Base-by-base conservation (phyloP, 2,888 invertebrate species). In the Phyto melanocephala region DNA sequence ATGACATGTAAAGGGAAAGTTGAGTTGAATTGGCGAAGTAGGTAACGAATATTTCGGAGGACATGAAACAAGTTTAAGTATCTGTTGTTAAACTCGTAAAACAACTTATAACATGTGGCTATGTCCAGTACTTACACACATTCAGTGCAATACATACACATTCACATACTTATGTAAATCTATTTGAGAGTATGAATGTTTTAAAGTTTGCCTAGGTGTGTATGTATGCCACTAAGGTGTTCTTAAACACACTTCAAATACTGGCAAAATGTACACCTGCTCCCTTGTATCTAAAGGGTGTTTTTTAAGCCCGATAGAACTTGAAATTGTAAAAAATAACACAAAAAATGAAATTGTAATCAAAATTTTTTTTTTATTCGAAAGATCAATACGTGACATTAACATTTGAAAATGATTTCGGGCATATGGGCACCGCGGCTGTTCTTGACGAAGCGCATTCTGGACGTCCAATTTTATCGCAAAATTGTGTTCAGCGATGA, bases 261-360 rank as follows among this genome's bases (percentile, higher is more conserved):
- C 63, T 68, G 62, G 42, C 63, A 75, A 82, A 79, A 58, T 82
- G 75, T 58, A 79, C 82, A 82, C 75, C 82, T 82, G 82, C 70
- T 63, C 52, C 22, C 47, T 33, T 45, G 42, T 50, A 71, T n/a
- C 5, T 52, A n/a, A n/a, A n/a, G n/a, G n/a, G n/a, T n/a, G n/a
- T n/a, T n/a, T n/a, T n/a, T n/a, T n/a, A n/a, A n/a, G n/a, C n/a
- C n/a, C n/a, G n/a, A n/a, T n/a, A n/a, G n/a, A n/a, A n/a, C n/a
- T n/a, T n/a, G n/a, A n/a, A n/a, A n/a, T n/a, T n/a, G n/a, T n/a
- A n/a, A n/a, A n/a, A n/a, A n/a, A n/a, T n/a, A n/a, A n/a, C n/a
- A n/a, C n/a, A n/a, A n/a, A n/a, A n/a, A n/a, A n/a, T n/a, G n/a
- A n/a, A n/a, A n/a, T n/a, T n/a, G n/a, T n/a, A n/a, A n/a, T n/a